phyloP scores from a whole-genome alignment of 1,140 invertebrate genomes.

The Wiebesia pumilae region DNA sequence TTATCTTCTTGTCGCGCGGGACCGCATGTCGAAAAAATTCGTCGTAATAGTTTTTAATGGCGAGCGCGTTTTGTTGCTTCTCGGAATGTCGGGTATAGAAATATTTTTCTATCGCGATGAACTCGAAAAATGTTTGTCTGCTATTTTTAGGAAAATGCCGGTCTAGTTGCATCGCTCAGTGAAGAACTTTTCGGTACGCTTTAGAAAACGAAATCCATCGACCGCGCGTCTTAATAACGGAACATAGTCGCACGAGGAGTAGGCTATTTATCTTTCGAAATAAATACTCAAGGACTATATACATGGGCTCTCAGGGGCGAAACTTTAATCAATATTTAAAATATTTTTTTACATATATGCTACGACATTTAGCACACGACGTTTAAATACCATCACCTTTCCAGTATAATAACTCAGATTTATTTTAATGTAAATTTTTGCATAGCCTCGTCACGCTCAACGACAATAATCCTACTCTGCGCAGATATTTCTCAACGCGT shows the following conservation, averaged over 20 bases:
- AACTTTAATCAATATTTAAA: neutral
- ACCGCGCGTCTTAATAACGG: neutral
- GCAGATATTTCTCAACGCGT: too few species aligned
- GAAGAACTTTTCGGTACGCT: neutral
- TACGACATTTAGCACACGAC: too few species aligned
- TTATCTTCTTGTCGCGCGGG: conserved; percentile 25
- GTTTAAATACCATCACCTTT: too few species aligned
- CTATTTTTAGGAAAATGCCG: neutral
- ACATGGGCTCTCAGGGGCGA: neutral
- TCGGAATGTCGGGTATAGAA: conserved; percentile 20
- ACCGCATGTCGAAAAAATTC: conserved; percentile 36
- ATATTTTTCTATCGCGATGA: conserved; percentile 22
- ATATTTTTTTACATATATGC: too few species aligned
- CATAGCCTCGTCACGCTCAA: too few species aligned
- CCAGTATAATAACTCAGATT: too few species aligned
- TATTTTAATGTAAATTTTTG: too few species aligned
- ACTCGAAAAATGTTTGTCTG: conserved; percentile 3
- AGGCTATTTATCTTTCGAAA: neutral
- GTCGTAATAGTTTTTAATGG: conserved; percentile 52
- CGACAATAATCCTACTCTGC: too few species aligned
- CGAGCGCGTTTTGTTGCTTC: conserved; percentile 31
- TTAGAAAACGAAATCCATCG: neutral
- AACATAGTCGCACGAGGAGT: neutral
- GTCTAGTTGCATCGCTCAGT: neutral
- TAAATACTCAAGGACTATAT: neutral